Conservation (phyloP, 2,113 vertebrate genomes). For the Brachypteracias leptosomus region DNA sequence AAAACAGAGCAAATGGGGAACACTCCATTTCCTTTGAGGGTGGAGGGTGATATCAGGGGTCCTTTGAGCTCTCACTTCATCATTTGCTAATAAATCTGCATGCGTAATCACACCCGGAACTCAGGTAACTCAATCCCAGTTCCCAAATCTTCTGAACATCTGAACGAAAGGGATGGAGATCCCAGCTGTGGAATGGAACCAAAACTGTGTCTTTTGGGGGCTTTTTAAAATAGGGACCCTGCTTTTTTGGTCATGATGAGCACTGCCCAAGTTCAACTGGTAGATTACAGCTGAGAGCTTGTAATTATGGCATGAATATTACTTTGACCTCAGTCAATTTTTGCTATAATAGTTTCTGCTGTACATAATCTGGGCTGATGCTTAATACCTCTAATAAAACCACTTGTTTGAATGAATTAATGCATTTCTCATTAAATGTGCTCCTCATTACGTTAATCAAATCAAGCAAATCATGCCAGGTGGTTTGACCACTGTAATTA, state of each 20-base stretch:
- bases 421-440: slow-evolving; percentile 63
- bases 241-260: background rate
- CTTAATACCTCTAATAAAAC: slow-evolving; percentile 59
- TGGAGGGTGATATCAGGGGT: background rate
- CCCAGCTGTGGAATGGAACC: background rate
- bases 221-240: background rate
- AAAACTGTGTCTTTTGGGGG: background rate
- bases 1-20: background rate
- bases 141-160: background rate
- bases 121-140: background rate
- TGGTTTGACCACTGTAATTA: slow-evolving; percentile 67
- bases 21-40: background rate
- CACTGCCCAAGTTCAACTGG: background rate
- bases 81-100: background rate
- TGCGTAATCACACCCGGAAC: background rate
- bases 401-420: slow-evolving; percentile 64
- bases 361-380: slow-evolving; percentile 29
- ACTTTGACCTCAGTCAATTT: slow-evolving; percentile 43
- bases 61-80: background rate
- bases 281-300: slow-evolving; percentile 4
- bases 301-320: slow-evolving; percentile 31
- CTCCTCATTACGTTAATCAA: slow-evolving; percentile 62
- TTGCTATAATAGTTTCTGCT: slow-evolving; percentile 34
- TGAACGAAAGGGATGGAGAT: background rate
- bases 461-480: slow-evolving; percentile 56